A percentile compares a stretch with the other conserved stretches of the same genome.
These are phyloP conservation scores for Phymatocera aterrima DNA, from an alignment of 2,888 invertebrate species.

Conservation along the genomic window DNA sequence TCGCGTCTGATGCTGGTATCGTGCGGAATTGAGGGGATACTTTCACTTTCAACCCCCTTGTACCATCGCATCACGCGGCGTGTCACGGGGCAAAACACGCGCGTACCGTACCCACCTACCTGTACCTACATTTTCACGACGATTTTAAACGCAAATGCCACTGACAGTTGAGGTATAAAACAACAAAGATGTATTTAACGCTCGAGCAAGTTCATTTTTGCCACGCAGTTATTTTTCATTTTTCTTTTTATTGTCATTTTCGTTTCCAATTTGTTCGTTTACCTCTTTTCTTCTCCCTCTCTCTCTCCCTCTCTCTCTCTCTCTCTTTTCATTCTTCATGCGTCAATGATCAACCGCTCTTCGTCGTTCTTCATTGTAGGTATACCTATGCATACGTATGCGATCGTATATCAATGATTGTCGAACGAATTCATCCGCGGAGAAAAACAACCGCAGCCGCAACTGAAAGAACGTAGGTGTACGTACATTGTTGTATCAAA, in stretches of 20 bases:
- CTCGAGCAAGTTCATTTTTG: constrained; percentile 7
- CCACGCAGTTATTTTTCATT: too few relatives aligned
- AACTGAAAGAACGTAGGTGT: too few relatives aligned
- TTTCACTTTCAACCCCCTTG: neutral
- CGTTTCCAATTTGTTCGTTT: neutral
- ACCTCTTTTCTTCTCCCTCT: constrained; percentile 23
- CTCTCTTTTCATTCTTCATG: constrained; percentile 19
- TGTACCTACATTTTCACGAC: too few relatives aligned
- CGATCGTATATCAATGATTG: too few relatives aligned
- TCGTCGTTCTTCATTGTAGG: too few relatives aligned
- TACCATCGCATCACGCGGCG: neutral
- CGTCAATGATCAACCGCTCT: too few relatives aligned
- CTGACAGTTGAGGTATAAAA: constrained; percentile 20
- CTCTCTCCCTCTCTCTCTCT: constrained; percentile 31
- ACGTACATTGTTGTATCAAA: too few relatives aligned
- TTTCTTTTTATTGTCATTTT: neutral
- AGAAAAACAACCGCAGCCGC: too few relatives aligned
- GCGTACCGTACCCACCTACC: too few relatives aligned
- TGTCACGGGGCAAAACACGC: neutral
- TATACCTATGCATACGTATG: too few relatives aligned
- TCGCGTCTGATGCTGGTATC: neutral
- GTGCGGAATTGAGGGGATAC: neutral
- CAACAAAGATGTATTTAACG: constrained; percentile 28
- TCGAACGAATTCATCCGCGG: too few relatives aligned
- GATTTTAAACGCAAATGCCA: constrained; percentile 42